Evolutionary conservation across 1,140 invertebrate genomes (phyloP).

Genomic region (Trichomalopsis sarcophagae): DNA sequence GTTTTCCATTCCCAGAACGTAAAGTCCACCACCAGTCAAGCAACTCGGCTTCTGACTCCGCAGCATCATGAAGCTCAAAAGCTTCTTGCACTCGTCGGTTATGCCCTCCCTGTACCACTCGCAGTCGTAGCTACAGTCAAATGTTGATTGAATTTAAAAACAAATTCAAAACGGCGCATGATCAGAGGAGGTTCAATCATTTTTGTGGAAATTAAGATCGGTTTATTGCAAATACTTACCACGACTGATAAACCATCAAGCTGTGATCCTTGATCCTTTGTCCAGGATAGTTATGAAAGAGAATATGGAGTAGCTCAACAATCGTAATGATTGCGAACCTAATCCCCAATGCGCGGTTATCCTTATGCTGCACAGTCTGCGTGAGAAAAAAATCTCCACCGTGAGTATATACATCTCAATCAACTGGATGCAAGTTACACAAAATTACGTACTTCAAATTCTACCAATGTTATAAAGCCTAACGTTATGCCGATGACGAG

Average conservation of each 20-base stretch:
- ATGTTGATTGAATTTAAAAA: not conserved
- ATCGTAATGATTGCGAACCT: not conserved
- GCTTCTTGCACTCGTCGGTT: not conserved
- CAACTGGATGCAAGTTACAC: not conserved
- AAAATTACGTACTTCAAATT: not conserved
- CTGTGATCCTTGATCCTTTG: constrained; percentile 26
- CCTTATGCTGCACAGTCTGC: not conserved
- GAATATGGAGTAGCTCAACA: not conserved
- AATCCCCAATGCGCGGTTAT: not conserved
- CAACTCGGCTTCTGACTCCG: not conserved
- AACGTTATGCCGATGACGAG: not conserved
- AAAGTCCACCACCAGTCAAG: not conserved
- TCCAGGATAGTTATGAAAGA: constrained; percentile 14
- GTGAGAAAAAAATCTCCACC: not conserved
- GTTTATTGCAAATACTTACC: not conserved
- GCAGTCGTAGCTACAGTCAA: not conserved
- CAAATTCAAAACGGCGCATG: not conserved
- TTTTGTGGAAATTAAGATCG: not conserved
- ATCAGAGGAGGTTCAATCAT: not conserved
- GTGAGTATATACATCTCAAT: not conserved
- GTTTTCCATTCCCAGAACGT: not conserved
- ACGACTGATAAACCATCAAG: not conserved
- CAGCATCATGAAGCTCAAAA: not conserved
- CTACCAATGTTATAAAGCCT: not conserved
- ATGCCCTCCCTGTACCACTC: not conserved